These are phyloP conservation scores for Danio aesculapii DNA, from an alignment of 2,797 vertebrate genomes.

Conservation along the genomic window DNA sequence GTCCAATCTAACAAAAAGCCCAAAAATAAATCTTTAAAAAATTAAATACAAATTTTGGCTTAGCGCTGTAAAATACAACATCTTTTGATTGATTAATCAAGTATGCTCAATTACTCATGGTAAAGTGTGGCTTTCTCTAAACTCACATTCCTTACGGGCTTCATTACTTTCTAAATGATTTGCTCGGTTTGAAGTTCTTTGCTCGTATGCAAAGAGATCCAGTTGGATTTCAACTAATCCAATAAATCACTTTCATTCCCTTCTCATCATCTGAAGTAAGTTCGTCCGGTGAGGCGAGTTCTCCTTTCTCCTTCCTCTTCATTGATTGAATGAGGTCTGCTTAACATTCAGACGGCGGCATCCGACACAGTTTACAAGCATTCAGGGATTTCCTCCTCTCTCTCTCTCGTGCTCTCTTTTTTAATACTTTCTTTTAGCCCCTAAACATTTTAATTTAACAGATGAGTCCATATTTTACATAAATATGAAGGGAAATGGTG, in stretches of 20 bases:
- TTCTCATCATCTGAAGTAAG: slow-evolving; percentile 39
- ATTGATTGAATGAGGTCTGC: slow-evolving; percentile 55
- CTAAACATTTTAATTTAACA: neutral
- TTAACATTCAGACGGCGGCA: slow-evolving; percentile 60
- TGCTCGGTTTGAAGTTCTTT: slow-evolving; percentile 37
- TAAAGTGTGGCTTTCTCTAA: slow-evolving; percentile 16
- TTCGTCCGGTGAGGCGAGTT: slow-evolving; percentile 36
- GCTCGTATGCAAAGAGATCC: slow-evolving; percentile 31
- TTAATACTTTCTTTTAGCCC: slow-evolving; percentile 31
- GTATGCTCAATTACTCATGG: neutral
- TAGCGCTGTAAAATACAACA: neutral
- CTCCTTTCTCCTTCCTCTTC: slow-evolving; percentile 28
- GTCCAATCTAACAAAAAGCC: too few species aligned
- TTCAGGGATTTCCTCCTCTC: slow-evolving; percentile 65
- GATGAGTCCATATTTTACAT: neutral
- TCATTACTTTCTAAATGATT: slow-evolving; percentile 8
- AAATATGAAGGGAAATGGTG: neutral
- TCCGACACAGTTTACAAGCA: slow-evolving; percentile 65
- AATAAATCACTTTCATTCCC: slow-evolving; percentile 39
- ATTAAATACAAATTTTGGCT: neutral
- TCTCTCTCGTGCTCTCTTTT: slow-evolving; percentile 45
- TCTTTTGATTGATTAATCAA: slow-evolving; percentile 14
- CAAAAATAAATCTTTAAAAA: too few species aligned
- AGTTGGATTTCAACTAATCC: slow-evolving; percentile 34
- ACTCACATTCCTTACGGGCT: slow-evolving; percentile 15